These are phyloP conservation scores for Nematopogon swammerdamellus DNA, from an alignment of 2,888 invertebrate species.

Conservation along the genomic window DNA sequence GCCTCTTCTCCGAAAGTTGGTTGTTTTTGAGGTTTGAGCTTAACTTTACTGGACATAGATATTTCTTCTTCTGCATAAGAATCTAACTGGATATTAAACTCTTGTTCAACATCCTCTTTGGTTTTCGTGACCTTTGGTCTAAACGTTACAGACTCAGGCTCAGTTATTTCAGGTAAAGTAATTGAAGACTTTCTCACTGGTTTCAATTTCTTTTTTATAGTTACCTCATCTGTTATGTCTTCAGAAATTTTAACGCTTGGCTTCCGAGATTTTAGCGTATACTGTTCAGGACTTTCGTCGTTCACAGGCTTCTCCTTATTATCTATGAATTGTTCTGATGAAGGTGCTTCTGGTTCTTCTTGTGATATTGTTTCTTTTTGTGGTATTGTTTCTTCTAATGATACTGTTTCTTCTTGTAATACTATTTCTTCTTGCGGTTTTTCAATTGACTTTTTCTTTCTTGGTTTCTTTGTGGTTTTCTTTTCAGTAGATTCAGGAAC, in stretches of 20 bases:
- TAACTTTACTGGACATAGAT: constrained; percentile 80
- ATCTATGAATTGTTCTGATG: background rate
- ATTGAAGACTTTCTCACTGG: constrained; percentile 61
- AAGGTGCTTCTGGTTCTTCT: constrained; percentile 9
- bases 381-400: background rate
- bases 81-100: constrained; percentile 82
- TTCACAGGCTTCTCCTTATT: constrained; percentile 2
- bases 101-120: constrained; percentile 85
- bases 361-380: constrained; percentile 13
- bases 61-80: constrained; percentile 87
- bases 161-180: constrained; percentile 69
- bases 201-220: constrained; percentile 72
- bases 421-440: constrained; percentile 8
- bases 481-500: constrained; percentile 10
- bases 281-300: constrained; percentile 35
- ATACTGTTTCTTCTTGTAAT: constrained; percentile 5
- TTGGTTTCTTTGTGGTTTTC: background rate
- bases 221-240: constrained; percentile 60
- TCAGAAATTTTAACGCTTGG: constrained; percentile 44
- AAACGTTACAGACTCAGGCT: constrained; percentile 77
- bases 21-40: constrained; percentile 69
- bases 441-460: constrained; percentile 12
- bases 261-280: constrained; percentile 36
- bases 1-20: constrained; percentile 75
- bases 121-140: constrained; percentile 72